Evolutionary conservation across 1,140 invertebrate genomes (phyloP), one percentile per base, ranked within the genome.

Genomic region (Ips nitidus): DNA sequence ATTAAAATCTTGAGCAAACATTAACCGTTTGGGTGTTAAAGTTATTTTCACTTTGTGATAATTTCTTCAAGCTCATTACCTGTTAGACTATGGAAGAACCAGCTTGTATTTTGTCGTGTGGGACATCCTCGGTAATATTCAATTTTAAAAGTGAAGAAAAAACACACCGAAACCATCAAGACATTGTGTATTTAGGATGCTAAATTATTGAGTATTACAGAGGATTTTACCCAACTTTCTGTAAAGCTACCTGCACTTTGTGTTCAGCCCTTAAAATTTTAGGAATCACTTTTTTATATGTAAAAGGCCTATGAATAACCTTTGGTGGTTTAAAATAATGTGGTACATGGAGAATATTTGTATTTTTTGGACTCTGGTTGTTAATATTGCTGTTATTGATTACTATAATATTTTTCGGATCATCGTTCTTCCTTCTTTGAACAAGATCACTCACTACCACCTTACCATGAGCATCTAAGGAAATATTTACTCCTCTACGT

Each of bases 381-480:
- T 69, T 43, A 52, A 5, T 22, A 39, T 56, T 56, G 4, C 60
- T 47, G n/a, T 53, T 68, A 41, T 52, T 68, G 5, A 68, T 53
- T 22, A 69, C 43, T 41, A 43, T 62, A 2, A 63, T 45, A 50
- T 63, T 55, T 56, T 56, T 45, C 36, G 22, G 36, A 50, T 67
- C 41, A 39, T 62, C 36, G 5, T 38, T 2, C 7, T 4, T 7
- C 5, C 41, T 65, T 65, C 45, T 56, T 22, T 7, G 4, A 1
- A 65, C 8, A 42, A 56, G 5, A 55, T 3, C 4, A 4, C 40
- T 41, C 1, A 42, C 2, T 58, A 2, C 1, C 8, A 4, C 4
- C 43, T 3, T 2, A 58, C 64, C 52, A 22, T 63, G 52, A 56
- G 63, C n/a, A 36, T 64, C 56, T 43, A 70, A 64, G 53, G 61